These are phyloP conservation scores for Battus philenor DNA, from an alignment of 1,140 invertebrate species.

Conservation along the genomic window DNA sequence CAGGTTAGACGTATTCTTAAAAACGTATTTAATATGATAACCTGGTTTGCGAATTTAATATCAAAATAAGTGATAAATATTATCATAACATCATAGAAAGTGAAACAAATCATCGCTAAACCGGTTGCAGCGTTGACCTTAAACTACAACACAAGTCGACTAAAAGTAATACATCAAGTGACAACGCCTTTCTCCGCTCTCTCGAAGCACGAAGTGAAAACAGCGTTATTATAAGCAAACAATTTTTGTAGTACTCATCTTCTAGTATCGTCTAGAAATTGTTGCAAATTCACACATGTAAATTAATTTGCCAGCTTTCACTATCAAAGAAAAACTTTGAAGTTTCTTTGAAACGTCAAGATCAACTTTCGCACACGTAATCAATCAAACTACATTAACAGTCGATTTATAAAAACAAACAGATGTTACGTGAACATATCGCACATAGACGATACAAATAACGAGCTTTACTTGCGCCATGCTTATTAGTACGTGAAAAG, in stretches of 20 bases:
- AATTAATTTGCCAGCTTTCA: too few relatives aligned
- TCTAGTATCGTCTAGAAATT: too few relatives aligned
- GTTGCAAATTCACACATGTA: too few relatives aligned
- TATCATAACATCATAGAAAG: constrained; percentile 43
- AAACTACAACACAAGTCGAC: constrained; percentile 45
- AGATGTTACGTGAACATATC: neutral
- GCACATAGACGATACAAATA: constrained; percentile 4
- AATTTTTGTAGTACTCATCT: too few relatives aligned
- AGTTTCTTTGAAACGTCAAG: too few relatives aligned
- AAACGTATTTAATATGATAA: too few relatives aligned
- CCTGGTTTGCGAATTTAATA: too few relatives aligned
- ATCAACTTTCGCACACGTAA: neutral
- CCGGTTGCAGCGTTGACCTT: constrained; percentile 42
- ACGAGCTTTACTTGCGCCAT: constrained; percentile 9
- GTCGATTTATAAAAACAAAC: neutral
- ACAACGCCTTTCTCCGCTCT: constrained; percentile 43
- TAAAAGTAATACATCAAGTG: constrained; percentile 16
- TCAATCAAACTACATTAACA: neutral
- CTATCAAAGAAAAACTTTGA: too few relatives aligned
- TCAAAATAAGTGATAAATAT: too few relatives aligned
- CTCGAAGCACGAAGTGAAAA: constrained; percentile 2
- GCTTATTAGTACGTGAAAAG: constrained; percentile 2
- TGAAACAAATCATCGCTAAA: constrained; percentile 38
- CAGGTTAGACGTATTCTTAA: too few relatives aligned
- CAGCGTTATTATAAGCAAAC: too few relatives aligned